Percentiles rank a stretch among this genome's conserved stretches.
phyloP scores from a whole-genome alignment of 2,797 vertebrate genomes.

The Arctocebus calabarensis region DNA sequence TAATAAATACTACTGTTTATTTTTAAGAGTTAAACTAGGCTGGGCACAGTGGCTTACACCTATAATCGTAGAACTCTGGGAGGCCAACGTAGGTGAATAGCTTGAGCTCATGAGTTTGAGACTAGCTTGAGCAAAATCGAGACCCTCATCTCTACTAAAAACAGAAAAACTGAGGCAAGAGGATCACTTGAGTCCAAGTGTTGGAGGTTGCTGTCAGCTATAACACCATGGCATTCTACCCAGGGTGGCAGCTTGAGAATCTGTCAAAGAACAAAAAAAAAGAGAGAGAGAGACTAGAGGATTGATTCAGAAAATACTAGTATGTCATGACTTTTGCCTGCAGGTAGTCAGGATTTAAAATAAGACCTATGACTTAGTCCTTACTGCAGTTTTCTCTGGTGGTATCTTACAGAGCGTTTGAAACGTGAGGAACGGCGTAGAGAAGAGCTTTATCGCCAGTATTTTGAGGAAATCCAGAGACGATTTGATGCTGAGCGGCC shows the following conservation, averaged over 20 bases:
- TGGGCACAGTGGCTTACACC: too few relatives aligned
- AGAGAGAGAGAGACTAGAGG: background rate
- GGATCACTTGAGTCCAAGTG: too few relatives aligned
- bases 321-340: background rate
- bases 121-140: too few relatives aligned
- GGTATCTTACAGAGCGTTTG: conserved; percentile 88
- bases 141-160: too few relatives aligned
- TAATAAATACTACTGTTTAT: background rate
- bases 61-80: too few relatives aligned
- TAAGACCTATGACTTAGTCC: conserved; percentile 4
- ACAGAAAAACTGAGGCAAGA: too few relatives aligned
- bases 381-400: background rate
- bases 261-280: too few relatives aligned
- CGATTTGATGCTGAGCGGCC: conserved; percentile 96
- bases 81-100: too few relatives aligned
- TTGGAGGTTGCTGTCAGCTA: too few relatives aligned
- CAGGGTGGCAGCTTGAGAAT: too few relatives aligned
- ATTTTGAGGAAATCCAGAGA: conserved; percentile 97
- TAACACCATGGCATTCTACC: too few relatives aligned
- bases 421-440: conserved; percentile 94
- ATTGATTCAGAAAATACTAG: background rate
- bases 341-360: background rate
- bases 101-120: too few relatives aligned
- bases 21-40: background rate
- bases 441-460: conserved; percentile 97